Base-by-base conservation (phyloP, 2,888 invertebrate genomes). In the Cryptocheilus praepositus region DNA sequence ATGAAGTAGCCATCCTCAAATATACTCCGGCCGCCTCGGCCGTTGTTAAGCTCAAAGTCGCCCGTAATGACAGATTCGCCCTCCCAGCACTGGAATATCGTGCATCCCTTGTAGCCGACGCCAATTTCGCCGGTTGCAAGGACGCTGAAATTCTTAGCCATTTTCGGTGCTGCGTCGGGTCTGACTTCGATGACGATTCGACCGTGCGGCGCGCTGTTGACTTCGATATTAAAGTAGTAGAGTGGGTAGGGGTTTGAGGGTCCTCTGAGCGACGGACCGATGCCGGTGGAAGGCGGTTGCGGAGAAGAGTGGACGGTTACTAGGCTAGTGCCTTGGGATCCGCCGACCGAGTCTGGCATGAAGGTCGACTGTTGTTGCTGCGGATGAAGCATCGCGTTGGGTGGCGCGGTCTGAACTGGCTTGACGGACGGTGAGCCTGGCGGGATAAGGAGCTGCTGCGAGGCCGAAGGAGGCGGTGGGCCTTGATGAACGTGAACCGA, bases 71-170 rank as follows among this genome's bases (percentile, higher is more conserved):
- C 93, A 85, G 94, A 94, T 86, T 95, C 95, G 74, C 93, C 93
- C 81, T 93, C 94, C 95, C 95, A 95, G 84, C 95, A 94, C 86
- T 95, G 95, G 89, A 95, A 95, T 79, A 95, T 93, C 79, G 92
- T 91, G 88, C 95, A 95, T 49, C 95, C 95, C 81, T 93, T 94
- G 89, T 95, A 95, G 54, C 95, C 94, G 81, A 93, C 92, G 25
- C 95, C 94, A 43, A 93, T 91, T 83, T 94, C 94, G 56, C 94
- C 94, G 11, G 93, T 93, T 19, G 93, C 91, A 54, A 95, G 89
- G 21, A 93, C 91, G 61, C 93, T 92, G 86, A 95, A 95, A 88
- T 95, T 95, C 85, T 94, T 93, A 36, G 94, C 93, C 95, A 95
- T 95, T 85, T 93, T 93, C 18, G 95, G 95, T 18, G 95, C 95